phyloP scores from a whole-genome alignment of 2,113 vertebrate species.

The Eira barbara region DNA sequence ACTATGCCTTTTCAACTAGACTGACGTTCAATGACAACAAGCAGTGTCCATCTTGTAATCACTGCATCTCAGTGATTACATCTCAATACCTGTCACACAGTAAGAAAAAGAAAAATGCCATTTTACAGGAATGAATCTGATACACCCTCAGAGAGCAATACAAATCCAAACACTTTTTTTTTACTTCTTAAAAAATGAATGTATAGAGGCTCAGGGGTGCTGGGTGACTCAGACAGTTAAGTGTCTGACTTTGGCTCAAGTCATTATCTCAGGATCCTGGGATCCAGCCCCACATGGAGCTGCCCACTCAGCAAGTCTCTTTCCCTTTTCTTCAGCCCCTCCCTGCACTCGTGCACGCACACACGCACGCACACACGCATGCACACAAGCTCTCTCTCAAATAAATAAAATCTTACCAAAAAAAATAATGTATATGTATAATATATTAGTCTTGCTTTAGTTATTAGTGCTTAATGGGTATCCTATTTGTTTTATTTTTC shows the following conservation, averaged over 20 bases:
- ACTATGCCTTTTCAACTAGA: background rate
- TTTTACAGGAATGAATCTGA: background rate
- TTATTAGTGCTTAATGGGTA: background rate
- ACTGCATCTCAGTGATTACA: background rate
- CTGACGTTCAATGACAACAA: background rate
- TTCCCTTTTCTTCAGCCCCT: background rate
- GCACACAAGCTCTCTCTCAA: background rate
- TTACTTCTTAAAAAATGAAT: background rate
- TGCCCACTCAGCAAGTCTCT: background rate
- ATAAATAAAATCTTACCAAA: background rate
- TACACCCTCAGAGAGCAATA: background rate
- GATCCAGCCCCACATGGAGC: background rate
- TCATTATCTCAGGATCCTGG: background rate
- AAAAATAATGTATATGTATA: background rate
- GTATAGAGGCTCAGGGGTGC: background rate
- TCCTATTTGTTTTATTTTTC: background rate
- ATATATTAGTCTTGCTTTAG: background rate
- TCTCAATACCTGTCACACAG: background rate
- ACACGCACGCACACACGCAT: background rate
- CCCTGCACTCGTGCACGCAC: background rate
- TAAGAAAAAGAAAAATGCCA: slow-evolving; percentile 11
- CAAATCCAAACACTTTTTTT: slow-evolving; percentile 9
- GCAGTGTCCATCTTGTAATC: background rate
- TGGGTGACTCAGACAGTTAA: background rate
- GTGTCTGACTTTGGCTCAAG: background rate